Conservation (phyloP, 2,888 invertebrate genomes). For the Chesias legatella region DNA sequence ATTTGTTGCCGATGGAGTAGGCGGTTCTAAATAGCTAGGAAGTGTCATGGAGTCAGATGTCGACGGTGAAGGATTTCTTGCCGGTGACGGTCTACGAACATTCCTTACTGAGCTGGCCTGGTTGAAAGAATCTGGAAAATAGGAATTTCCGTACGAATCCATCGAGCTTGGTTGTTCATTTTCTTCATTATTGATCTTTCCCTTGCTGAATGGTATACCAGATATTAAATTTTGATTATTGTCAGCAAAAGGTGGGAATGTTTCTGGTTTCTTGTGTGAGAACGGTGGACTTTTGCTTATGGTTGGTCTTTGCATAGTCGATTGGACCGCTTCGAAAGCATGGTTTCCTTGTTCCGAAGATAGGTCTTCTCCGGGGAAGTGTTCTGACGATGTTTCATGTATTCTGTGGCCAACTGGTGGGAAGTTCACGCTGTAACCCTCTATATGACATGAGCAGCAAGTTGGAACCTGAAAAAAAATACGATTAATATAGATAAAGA, state of each 20-base stretch:
- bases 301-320: constrained; percentile 56
- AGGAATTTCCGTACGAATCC: constrained; percentile 69
- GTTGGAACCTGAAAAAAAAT: constrained; percentile 82
- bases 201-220: constrained; percentile 55
- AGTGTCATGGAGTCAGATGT: constrained; percentile 58
- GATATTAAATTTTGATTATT: constrained; percentile 61
- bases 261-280: constrained; percentile 55
- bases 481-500: no score
- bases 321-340: constrained; percentile 70
- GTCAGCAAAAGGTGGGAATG: constrained; percentile 52
- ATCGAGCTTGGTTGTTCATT: constrained; percentile 45
- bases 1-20: constrained; percentile 60
- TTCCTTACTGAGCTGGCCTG: constrained; percentile 66
- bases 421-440: constrained; percentile 85
- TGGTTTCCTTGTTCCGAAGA: constrained; percentile 69
- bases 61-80: constrained; percentile 42
- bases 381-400: constrained; percentile 73
- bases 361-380: constrained; percentile 80
- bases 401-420: constrained; percentile 81
- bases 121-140: constrained; percentile 68
- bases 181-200: constrained; percentile 51
- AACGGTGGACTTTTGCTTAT: constrained; percentile 56
- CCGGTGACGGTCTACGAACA: constrained; percentile 53
- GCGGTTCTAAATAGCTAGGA: constrained; percentile 74
- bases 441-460: constrained; percentile 90